These are phyloP conservation scores for Lordiphosa clarofinis DNA, from an alignment of 1,140 invertebrate genomes.

Conservation along the genomic window DNA sequence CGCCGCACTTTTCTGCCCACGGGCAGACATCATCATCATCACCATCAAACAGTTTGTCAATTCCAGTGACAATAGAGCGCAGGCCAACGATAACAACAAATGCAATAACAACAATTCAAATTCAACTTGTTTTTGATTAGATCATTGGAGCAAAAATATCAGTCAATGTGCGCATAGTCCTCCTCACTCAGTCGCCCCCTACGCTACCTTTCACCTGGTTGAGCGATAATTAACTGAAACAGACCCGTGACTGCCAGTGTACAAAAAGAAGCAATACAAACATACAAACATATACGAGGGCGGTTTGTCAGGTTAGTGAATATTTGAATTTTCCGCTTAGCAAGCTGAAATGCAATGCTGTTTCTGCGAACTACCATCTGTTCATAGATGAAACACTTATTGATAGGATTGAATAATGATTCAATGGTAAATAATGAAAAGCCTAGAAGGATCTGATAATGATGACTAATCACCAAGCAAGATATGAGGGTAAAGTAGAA, in stretches of 20 bases:
- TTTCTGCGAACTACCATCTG: too few relatives aligned
- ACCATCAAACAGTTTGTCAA: conserved; percentile 23
- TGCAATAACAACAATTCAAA: conserved; percentile 62
- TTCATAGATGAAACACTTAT: too few relatives aligned
- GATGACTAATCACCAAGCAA: too few relatives aligned
- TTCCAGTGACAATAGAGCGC: conserved; percentile 45
- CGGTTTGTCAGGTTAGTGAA: background rate
- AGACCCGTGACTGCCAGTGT: conserved; percentile 65
- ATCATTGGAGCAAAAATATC: conserved; percentile 70
- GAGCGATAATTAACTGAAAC: conserved; percentile 74
- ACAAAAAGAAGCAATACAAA: background rate
- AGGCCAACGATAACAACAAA: conserved; percentile 25
- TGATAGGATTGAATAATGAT: too few relatives aligned
- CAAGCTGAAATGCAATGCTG: too few relatives aligned
- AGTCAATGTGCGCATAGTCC: conserved; percentile 38
- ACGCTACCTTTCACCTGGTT: conserved; percentile 40
- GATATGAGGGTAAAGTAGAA: too few relatives aligned
- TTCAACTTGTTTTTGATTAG: conserved; percentile 72
- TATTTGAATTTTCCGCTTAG: too few relatives aligned
- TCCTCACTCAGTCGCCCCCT: conserved; percentile 27
- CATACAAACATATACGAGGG: background rate
- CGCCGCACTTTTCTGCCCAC: background rate
- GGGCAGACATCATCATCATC: background rate
- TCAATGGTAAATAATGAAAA: too few relatives aligned
- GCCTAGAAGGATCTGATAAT: too few relatives aligned